phyloP scores from a whole-genome alignment of 2,113 vertebrate genomes.

The Orcinus orca region DNA sequence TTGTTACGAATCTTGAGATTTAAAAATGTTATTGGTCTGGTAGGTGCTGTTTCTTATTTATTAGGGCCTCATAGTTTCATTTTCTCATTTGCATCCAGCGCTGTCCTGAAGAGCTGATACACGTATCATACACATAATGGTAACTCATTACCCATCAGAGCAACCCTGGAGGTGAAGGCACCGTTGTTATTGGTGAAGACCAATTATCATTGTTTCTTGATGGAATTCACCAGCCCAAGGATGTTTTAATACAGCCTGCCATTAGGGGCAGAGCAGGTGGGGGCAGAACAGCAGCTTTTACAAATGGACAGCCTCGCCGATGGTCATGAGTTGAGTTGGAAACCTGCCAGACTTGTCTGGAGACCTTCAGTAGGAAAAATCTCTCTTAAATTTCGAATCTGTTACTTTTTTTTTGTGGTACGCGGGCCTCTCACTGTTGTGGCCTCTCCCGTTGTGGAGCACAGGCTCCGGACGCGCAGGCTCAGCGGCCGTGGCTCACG shows the following conservation, averaged over 20 bases:
- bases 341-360: neutral
- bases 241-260: neutral
- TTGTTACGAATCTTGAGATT: too few relatives aligned
- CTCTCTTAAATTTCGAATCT: neutral
- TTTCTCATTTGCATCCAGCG: rapidly evolving
- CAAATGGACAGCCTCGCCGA: rapidly evolving
- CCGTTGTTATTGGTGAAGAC: neutral
- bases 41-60: neutral
- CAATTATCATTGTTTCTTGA: neutral
- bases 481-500: too few relatives aligned
- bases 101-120: neutral
- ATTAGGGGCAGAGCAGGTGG: neutral
- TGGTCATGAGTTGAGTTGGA: neutral
- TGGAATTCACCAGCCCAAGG: neutral
- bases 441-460: too few relatives aligned
- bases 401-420: neutral
- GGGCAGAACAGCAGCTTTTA: neutral
- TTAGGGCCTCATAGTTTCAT: neutral
- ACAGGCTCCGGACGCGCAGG: too few relatives aligned
- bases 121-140: too few relatives aligned
- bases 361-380: neutral
- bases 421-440: too few relatives aligned
- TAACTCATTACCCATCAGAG: neutral
- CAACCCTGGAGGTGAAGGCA: too few relatives aligned
- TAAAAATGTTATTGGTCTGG: neutral